Evolutionary conservation across 1,140 invertebrate genomes (phyloP).

Genomic region (Phymorhynchus buccinoides): DNA sequence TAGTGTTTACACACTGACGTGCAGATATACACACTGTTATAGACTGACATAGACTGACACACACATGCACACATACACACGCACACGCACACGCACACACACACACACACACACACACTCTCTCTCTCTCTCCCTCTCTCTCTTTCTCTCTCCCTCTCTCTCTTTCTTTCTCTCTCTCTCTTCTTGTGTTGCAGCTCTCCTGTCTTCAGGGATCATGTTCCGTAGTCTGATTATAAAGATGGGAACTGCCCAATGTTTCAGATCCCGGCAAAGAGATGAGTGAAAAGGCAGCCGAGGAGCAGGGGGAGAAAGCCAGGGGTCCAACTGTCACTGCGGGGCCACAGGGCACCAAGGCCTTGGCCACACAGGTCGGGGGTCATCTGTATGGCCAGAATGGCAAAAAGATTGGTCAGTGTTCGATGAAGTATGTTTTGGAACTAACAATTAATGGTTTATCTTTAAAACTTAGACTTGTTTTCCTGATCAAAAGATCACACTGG

Average conservation of each 20-base stretch:
- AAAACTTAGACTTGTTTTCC: not conserved
- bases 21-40: not conserved
- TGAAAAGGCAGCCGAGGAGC: not conserved
- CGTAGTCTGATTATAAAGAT: no score
- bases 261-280: not conserved
- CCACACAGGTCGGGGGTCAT: slow-evolving; percentile 28
- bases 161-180: not conserved
- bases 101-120: not conserved
- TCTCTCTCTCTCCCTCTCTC: not conserved
- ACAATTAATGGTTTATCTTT: not conserved
- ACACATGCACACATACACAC: not conserved
- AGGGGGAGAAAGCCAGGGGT: not conserved
- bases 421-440: not conserved
- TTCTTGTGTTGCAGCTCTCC: no score
- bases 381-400: not conserved
- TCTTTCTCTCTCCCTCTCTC: not conserved
- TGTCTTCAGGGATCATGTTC: no score
- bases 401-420: not conserved
- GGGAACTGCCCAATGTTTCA: not conserved
- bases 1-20: not conserved
- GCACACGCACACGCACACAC: not conserved
- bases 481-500: not conserved
- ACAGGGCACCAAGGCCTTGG: not conserved
- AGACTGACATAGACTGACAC: not conserved
- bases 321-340: not conserved